Base-by-base conservation (phyloP, 2,113 vertebrate species). In the Shinisaurus crocodilurus region DNA sequence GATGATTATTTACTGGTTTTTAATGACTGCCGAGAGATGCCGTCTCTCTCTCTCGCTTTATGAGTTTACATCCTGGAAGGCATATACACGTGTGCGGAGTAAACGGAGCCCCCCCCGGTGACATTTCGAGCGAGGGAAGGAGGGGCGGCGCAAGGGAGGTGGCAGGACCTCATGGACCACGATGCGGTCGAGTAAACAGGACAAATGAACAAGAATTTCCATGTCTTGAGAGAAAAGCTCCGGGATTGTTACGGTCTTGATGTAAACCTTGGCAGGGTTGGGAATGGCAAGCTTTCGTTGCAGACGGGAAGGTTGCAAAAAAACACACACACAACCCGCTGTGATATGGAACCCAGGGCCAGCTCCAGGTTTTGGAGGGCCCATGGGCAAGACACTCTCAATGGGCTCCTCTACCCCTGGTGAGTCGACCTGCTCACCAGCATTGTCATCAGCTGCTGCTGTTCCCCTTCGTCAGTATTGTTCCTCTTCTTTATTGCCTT, bases 201-300 rank as follows among this genome's bases (percentile, higher is more conserved):
- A 75, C 77, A 43, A 85, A 91, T 82, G 84, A 94, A 85, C n/a
- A 82, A 67, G 89, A 85, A 27, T 93, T 93, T 95, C 89, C 88
- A 18, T 48, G 25, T 32, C 87, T 40, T 70, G 6, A 65, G 63
- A 20, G 60, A 77, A 82, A 82, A 88, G 3, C 1, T 0, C 5
- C 72, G 67, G 86, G 77, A 92, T 91, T 84, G 23, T 90, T 88
- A 89, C 23, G 7, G 32, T 70, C 29, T 82, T 85, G 85, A 0
- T 2, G 50, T 25, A 75, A 72, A 27, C 23, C 32, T 88, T 18
- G 79, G 89, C 85, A 8, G 75, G 45, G 75, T 15, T 2, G 90
- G 48, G 27, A 65, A 79, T 18, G 37, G 2, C 45, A 87, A 54
- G 12, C 34, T 91, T 76, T 67, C 20, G 10, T 25, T 85, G 87